A percentile compares a stretch with the other conserved stretches of the same genome.
phyloP scores from a whole-genome alignment of 1,140 invertebrate genomes.

The Pteromalus puparum region DNA sequence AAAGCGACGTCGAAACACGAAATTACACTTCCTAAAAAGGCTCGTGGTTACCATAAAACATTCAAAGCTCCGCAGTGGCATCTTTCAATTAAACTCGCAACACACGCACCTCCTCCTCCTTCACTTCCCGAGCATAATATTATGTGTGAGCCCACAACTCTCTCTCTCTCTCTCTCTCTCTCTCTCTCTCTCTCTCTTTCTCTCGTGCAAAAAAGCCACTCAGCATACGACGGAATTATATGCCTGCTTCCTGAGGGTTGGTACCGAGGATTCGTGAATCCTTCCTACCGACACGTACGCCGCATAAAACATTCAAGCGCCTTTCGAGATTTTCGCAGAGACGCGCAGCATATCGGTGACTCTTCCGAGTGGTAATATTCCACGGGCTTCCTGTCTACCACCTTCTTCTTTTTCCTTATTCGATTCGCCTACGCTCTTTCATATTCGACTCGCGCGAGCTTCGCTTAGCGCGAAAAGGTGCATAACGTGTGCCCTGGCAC shows the following conservation, averaged over 20 bases:
- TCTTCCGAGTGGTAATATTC: neutral
- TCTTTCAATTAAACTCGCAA: neutral
- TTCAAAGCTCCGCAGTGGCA: no score
- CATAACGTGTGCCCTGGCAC: neutral
- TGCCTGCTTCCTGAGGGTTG: neutral
- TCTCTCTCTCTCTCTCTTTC: neutral
- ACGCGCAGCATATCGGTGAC: slow-evolving; percentile 5
- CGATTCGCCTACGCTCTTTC: slow-evolving; percentile 43
- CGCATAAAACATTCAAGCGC: slow-evolving; percentile 48
- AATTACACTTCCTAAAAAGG: no score
- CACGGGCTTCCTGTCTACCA: neutral
- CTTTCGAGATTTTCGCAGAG: slow-evolving; percentile 44
- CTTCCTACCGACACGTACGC: slow-evolving; percentile 2
- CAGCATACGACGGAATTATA: neutral
- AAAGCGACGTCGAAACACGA: no score
- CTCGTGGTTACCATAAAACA: no score
- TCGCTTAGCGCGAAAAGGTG: neutral
- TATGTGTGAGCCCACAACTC: no score
- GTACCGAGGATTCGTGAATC: neutral
- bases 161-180: neutral
- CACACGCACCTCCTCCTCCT: neutral
- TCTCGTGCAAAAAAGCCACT: neutral
- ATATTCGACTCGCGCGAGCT: slow-evolving; percentile 42
- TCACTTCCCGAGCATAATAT: neutral
- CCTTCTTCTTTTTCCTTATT: slow-evolving; percentile 22